phyloP scores from a whole-genome alignment of 2,888 invertebrate genomes.

The Lobophora halterata region DNA sequence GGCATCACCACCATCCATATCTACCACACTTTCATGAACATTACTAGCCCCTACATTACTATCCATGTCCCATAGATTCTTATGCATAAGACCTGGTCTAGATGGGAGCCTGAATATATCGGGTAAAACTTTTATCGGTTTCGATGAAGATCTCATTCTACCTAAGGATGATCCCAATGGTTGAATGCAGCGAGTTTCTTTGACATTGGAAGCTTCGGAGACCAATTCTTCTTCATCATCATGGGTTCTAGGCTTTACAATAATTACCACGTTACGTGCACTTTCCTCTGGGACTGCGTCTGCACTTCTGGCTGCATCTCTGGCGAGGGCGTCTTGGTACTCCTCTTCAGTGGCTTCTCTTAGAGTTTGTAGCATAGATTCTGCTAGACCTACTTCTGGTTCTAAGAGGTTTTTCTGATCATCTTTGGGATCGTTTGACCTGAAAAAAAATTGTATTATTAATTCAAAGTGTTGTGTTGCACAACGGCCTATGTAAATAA shows the following conservation, averaged over 20 bases:
- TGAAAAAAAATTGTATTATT: constrained; percentile 32
- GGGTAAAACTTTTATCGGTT: constrained; percentile 34
- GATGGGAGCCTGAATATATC: constrained; percentile 37
- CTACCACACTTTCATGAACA: constrained; percentile 40
- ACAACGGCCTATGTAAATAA: too few species aligned
- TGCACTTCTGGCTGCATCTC: constrained; percentile 56
- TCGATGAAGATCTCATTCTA: constrained; percentile 25
- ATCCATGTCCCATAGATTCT: constrained; percentile 46
- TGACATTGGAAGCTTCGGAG: constrained; percentile 51
- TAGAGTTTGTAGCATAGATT: constrained; percentile 65
- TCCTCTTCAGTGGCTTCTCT: constrained; percentile 67
- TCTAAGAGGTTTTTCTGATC: constrained; percentile 59
- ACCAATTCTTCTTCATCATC: constrained; percentile 32
- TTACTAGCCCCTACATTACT: constrained; percentile 50
- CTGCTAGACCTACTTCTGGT: constrained; percentile 68
- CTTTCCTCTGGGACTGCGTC: constrained; percentile 45
- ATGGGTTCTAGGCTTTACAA: constrained; percentile 45
- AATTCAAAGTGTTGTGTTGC: too few species aligned
- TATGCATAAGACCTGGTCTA: constrained; percentile 31
- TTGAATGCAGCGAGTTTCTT: constrained; percentile 49
- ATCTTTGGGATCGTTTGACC: constrained; percentile 43
- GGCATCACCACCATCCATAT: constrained; percentile 5
- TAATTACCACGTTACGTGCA: constrained; percentile 50
- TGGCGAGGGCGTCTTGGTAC: constrained; percentile 61
- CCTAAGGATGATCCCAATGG: constrained; percentile 35